Conservation (phyloP, 2,113 vertebrate species). For the Eurypyga helias region DNA sequence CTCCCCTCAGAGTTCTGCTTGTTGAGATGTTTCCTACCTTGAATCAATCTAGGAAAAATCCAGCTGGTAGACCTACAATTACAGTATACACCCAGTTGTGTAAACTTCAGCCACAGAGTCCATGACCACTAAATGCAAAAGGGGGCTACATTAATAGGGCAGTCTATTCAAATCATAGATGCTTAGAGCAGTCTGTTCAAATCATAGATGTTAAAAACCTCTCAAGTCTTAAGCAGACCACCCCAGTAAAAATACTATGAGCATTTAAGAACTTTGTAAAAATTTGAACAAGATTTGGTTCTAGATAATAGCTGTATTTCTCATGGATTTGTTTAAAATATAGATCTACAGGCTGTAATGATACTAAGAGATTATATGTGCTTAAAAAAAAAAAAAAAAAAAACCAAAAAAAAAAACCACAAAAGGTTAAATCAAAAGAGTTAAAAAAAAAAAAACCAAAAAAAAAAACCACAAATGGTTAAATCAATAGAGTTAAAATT, state of each 20-base stretch:
- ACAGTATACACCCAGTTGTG: neutral
- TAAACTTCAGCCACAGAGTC: neutral
- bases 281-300: neutral
- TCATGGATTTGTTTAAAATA: neutral
- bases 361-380: neutral
- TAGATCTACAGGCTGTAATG: neutral
- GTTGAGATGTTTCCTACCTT: neutral
- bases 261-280: neutral
- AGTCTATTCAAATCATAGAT: neutral
- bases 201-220: neutral
- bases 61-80: neutral
- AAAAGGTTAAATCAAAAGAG: too few relatives aligned
- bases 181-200: neutral
- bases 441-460: too few relatives aligned
- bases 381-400: neutral
- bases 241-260: neutral
- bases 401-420: too few relatives aligned
- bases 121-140: neutral
- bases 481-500: too few relatives aligned
- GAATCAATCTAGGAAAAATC: neutral
- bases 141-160: neutral
- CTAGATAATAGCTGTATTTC: neutral
- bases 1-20: neutral
- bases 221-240: neutral
- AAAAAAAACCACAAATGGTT: too few relatives aligned